Percentiles rank a stretch among this genome's conserved stretches.
These are phyloP conservation scores for Halotydeus destructor DNA, from an alignment of 1,140 invertebrate genomes.

Conservation along the genomic window DNA sequence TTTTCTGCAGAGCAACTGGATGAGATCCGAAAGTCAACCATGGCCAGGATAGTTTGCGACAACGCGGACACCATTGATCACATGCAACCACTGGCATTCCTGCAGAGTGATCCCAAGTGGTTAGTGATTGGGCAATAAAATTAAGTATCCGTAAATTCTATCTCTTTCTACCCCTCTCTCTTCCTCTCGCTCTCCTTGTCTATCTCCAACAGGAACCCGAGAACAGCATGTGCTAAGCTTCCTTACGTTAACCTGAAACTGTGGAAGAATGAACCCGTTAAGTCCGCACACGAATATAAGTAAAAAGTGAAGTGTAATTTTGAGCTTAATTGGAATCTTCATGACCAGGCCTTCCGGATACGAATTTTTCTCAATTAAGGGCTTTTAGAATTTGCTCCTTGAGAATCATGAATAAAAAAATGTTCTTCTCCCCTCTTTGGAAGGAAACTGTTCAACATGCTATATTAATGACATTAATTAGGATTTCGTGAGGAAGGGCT, in stretches of 20 bases:
- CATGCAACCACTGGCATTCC: constrained; percentile 10
- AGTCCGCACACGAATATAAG: too few species aligned
- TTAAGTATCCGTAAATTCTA: background rate
- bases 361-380: too few species aligned
- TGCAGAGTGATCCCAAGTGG: background rate
- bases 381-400: too few species aligned
- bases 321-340: too few species aligned
- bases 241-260: constrained; percentile 3
- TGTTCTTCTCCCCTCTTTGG: too few species aligned
- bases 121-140: background rate
- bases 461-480: too few species aligned
- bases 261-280: constrained; percentile 10
- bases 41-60: constrained; percentile 74
- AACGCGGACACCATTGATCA: constrained; percentile 51
- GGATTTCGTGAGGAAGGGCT: too few species aligned
- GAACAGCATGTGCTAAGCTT: constrained; percentile 7
- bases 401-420: too few species aligned
- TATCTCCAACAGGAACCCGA: constrained; percentile 4
- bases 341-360: too few species aligned
- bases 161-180: background rate
- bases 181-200: background rate
- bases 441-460: too few species aligned
- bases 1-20: constrained; percentile 39
- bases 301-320: too few species aligned
- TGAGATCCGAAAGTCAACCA: constrained; percentile 67